phyloP scores from a whole-genome alignment of 2,797 vertebrate species.

The Selene dorsalis region DNA sequence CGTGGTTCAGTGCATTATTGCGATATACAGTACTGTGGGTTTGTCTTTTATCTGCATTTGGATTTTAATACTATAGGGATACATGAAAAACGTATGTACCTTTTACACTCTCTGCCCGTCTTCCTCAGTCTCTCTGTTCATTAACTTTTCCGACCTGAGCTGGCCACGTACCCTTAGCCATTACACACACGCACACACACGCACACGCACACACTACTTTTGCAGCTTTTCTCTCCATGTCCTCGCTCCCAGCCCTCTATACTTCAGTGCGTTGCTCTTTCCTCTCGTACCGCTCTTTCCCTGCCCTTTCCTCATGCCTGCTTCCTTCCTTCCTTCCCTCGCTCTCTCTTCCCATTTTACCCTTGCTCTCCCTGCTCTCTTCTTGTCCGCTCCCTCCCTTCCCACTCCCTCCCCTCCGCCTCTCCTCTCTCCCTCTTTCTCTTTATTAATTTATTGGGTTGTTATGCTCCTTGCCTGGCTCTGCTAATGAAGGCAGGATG shows the following conservation, averaged over 20 bases:
- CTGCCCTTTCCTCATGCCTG: slow-evolving; percentile 63
- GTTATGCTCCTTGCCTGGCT: slow-evolving; percentile 85
- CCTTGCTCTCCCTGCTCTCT: slow-evolving; percentile 61
- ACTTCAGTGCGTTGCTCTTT: slow-evolving; percentile 62
- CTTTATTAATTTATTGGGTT: slow-evolving; percentile 88
- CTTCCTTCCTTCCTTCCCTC: slow-evolving; percentile 49
- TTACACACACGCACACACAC: slow-evolving; percentile 4
- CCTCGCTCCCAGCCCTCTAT: slow-evolving; percentile 51
- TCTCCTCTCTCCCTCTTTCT: slow-evolving; percentile 68
- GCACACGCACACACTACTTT: slow-evolving; percentile 24
- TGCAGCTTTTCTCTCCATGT: slow-evolving; percentile 41
- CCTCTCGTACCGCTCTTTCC: slow-evolving; percentile 55
- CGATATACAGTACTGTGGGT: slow-evolving; percentile 8
- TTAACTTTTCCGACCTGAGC: slow-evolving; percentile 44
- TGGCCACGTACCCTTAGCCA: slow-evolving; percentile 30
- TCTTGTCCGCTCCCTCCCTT: slow-evolving; percentile 56
- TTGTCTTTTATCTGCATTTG: slow-evolving; percentile 36
- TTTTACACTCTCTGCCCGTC: slow-evolving; percentile 22
- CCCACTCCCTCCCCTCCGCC: slow-evolving; percentile 30
- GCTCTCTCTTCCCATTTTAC: slow-evolving; percentile 53
- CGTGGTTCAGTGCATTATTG: slow-evolving; percentile 19
- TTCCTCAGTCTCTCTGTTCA: slow-evolving; percentile 43
- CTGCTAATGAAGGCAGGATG: slow-evolving; percentile 88
- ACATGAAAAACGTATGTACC: slow-evolving; percentile 16
- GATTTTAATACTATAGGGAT: slow-evolving; percentile 30